phyloP scores from a whole-genome alignment of 2,797 vertebrate species.

The Saxicola maurus region DNA sequence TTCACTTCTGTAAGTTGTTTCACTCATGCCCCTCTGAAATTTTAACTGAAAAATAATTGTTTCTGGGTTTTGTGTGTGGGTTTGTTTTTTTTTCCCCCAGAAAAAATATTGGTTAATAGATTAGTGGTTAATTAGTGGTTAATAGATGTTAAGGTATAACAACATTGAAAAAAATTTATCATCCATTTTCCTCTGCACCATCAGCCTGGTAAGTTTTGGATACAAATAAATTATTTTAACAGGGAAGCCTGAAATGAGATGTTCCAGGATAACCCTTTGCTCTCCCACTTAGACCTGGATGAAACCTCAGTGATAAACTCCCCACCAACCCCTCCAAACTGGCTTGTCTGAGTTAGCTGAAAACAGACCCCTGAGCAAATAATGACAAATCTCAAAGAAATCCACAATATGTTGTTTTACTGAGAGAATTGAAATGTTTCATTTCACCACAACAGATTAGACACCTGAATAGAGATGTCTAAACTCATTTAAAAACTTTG shows the following conservation, averaged over 20 bases:
- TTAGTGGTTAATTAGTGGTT: neutral
- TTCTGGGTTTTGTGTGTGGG: neutral
- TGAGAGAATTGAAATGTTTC: neutral
- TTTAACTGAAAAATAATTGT: neutral
- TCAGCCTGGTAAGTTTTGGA: neutral
- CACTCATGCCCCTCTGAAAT: neutral
- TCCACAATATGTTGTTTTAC: neutral
- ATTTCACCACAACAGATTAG: neutral
- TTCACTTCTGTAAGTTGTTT: neutral
- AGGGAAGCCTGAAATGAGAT: neutral
- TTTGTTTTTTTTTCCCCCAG: neutral
- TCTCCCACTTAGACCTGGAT: neutral
- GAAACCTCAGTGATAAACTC: neutral
- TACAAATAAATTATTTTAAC: neutral
- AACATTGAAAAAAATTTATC: neutral
- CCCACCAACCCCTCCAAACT: neutral
- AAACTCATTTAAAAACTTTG: neutral
- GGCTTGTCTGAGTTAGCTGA: neutral
- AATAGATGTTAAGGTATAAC: neutral
- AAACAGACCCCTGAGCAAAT: neutral
- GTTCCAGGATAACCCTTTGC: neutral
- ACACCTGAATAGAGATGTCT: neutral
- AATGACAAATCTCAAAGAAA: neutral
- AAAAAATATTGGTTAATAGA: neutral
- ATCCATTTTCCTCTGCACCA: neutral